Evolutionary conservation across 2,113 vertebrate species (phyloP), one percentile per base, ranked within the genome.

Genomic region (Thomomys bottae): DNA sequence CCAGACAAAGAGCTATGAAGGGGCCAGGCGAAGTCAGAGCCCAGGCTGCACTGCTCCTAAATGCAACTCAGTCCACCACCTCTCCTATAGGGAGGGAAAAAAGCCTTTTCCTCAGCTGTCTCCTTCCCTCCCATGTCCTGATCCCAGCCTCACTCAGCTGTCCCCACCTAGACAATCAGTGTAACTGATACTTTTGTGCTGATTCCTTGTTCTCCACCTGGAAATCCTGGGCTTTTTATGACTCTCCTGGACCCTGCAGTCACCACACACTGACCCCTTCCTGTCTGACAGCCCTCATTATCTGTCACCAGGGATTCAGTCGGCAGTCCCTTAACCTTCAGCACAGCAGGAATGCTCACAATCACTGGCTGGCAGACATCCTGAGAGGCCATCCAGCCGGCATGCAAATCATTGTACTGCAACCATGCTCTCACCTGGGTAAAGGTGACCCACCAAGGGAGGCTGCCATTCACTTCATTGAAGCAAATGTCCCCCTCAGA

Each of bases 391-490:
- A 14, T 24, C 32, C 59, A 26, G 59, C 8, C 20, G 12, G 1
- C n/a, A 12, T 15, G 30, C 14, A 24, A 3, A 28, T 11, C 5
- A 5, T 32, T 15, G 26, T 7, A 30, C 9, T 9, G 8, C 5
- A 24, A 20, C 23, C 66, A 8, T 26, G 54, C 17, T 67, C 49
- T 83, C 38, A 17, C 32, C 63, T 67, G 34, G 36, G 30, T 54
- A n/a, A 32, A 83, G 26, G 61, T 28, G 34, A 21, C 42, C 59
- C 49, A 26, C 26, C 10, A 85, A 68, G 45, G 84, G 64, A 86
- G 6, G 28, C 21, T 0, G 57, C 0, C 9, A 7, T 28, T 75
- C 57, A 30, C 20, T 21, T 84, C 45, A 6, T 2, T 32, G 49
- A 57, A 61, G 54, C n/a, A 30, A 32, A 32, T 15, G 2, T 45